These are phyloP conservation scores for Tachina lurida DNA, from an alignment of 2,888 invertebrate genomes.

Conservation along the genomic window DNA sequence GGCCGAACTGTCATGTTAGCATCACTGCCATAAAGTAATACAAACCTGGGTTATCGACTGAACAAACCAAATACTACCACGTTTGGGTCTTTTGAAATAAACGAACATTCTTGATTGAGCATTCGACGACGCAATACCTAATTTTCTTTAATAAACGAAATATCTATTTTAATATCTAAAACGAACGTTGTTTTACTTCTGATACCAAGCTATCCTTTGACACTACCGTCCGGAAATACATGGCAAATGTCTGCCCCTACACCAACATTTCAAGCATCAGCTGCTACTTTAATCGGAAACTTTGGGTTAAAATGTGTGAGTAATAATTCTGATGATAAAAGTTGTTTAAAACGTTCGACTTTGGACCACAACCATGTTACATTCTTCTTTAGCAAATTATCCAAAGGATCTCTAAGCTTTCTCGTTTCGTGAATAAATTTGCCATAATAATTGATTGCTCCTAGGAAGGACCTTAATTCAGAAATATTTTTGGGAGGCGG, in stretches of 20 bases:
- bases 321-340: slow-evolving; percentile 76
- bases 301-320: slow-evolving; percentile 75
- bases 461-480: slow-evolving; percentile 44
- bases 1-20: slow-evolving; percentile 1
- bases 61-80: too few species aligned
- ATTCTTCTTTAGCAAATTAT: slow-evolving; percentile 39
- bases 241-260: slow-evolving; percentile 68
- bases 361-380: slow-evolving; percentile 54
- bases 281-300: slow-evolving; percentile 49
- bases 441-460: slow-evolving; percentile 63
- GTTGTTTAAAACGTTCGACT: slow-evolving; percentile 73
- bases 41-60: too few species aligned
- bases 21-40: too few species aligned
- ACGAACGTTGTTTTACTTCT: too few species aligned
- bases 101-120: too few species aligned
- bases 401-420: slow-evolving; percentile 45
- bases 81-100: too few species aligned
- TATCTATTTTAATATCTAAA: too few species aligned
- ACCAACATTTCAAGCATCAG: slow-evolving; percentile 44
- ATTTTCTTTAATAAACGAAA: too few species aligned
- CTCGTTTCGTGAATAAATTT: slow-evolving; percentile 58
- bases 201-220: too few species aligned
- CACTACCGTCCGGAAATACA: slow-evolving; percentile 72
- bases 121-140: too few species aligned
- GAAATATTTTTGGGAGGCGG: slow-evolving; percentile 41